Percentiles rank a stretch among this genome's conserved stretches.
These are phyloP conservation scores for Octomys mimax DNA, from an alignment of 2,797 vertebrate genomes.

Conservation along the genomic window DNA sequence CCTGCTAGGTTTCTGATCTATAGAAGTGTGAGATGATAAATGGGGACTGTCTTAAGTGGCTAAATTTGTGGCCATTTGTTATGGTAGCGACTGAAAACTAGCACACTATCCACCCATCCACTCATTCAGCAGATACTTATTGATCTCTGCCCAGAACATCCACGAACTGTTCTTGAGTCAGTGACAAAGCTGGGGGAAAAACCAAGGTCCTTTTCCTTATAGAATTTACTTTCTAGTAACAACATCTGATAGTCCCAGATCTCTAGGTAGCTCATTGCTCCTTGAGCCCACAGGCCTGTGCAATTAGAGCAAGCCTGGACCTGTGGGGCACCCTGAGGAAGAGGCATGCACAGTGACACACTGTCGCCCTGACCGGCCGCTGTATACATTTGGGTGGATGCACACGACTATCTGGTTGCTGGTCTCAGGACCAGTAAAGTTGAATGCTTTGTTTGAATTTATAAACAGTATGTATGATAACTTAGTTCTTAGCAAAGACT, in stretches of 20 bases:
- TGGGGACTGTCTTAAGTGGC: background rate
- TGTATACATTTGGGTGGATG: background rate
- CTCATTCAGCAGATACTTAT: background rate
- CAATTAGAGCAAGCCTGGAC: background rate
- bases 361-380: background rate
- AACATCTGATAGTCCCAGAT: background rate
- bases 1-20: background rate
- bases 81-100: background rate
- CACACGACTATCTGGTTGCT: background rate
- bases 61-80: background rate
- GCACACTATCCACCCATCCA: background rate
- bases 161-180: background rate
- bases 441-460: background rate
- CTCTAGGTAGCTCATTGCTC: background rate
- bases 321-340: background rate
- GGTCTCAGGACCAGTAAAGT: background rate
- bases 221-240: conserved; percentile 5
- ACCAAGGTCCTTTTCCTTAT: background rate
- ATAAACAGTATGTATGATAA: background rate
- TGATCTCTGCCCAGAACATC: background rate
- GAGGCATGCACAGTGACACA: fast-evolving
- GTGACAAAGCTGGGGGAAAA: background rate
- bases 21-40: background rate
- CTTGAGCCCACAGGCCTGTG: background rate
- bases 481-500: background rate